Base-by-base conservation (phyloP, 2,888 invertebrate genomes). In the Rotaria socialis region DNA sequence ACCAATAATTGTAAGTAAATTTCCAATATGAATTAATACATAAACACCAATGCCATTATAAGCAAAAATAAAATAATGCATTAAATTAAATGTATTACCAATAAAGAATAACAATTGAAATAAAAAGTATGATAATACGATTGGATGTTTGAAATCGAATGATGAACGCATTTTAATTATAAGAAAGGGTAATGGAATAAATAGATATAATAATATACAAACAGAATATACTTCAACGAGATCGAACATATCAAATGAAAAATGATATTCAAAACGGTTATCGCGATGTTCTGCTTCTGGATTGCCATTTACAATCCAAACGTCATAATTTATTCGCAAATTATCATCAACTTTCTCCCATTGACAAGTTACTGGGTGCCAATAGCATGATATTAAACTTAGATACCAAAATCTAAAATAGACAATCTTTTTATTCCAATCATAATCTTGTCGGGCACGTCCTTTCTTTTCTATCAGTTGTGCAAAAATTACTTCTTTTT, bases 221-320 rank as follows among this genome's bases (percentile, higher is more conserved):
- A 95, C 92, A 88, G 96, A 92, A 92, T 96, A 96, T 89, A 97
- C 93, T 91, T 96, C 96, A 87, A 96, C 93, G 16, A 96, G 95
- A 91, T 96, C 95, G 91, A 96, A 91, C 85, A 90, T 89, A 87
- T 98, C 97, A 92, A 96, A 97, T 0, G 97, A 97, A 91, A 97
- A 97, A 91, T 98, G 96, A 92, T 96, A 96, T 87, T 95, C 94
- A 89, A 97, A 93, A 87, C 95, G 94, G 91, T 96, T 96, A 41
- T 89, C 88, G 55, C 90, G 90, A 43, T 6, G 24, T 87, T 95
- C 95, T 89, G 94, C 93, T 90, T 95, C 95, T 0, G 98, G 98
- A 92, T 96, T 95, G 50, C 97, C 97, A 92, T 98, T 98, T 14
- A 97, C 97, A 85, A 98, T 93, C 95, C 96, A 96, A 88, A 98